Conservation (phyloP, 2,113 vertebrate species). For the Phyllopteryx taeniolatus region DNA sequence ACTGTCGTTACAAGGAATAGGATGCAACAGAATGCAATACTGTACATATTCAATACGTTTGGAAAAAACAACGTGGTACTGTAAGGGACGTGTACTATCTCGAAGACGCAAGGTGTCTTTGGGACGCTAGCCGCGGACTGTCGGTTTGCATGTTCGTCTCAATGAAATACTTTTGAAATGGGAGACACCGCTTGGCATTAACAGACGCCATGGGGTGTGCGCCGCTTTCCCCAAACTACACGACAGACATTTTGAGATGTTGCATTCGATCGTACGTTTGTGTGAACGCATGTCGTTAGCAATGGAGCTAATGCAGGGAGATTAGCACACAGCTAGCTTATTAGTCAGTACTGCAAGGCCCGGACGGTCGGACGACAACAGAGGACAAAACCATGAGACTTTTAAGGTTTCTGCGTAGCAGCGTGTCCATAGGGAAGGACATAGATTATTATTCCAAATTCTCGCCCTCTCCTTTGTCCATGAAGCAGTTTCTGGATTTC, state of each 20-base stretch:
- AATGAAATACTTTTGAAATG: background rate
- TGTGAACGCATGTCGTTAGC: constrained; percentile 10
- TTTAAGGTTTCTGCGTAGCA: constrained; percentile 68
- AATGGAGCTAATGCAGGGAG: constrained; percentile 19
- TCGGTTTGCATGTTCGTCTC: background rate
- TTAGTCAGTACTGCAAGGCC: background rate
- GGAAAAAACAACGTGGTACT: background rate
- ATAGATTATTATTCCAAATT: constrained; percentile 78
- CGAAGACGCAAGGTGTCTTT: constrained; percentile 20
- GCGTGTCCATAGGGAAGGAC: constrained; percentile 65
- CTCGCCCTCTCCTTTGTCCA: constrained; percentile 79
- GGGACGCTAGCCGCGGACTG: background rate
- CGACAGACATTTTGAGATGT: background rate
- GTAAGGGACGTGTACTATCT: constrained; percentile 20
- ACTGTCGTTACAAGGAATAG: too few relatives aligned
- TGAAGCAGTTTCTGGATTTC: constrained; percentile 82
- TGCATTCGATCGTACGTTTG: background rate
- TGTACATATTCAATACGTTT: background rate
- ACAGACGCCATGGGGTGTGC: background rate
- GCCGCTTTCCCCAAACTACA: background rate
- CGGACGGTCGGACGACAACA: background rate
- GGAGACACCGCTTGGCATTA: background rate
- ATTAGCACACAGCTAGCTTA: background rate
- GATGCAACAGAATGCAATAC: too few relatives aligned
- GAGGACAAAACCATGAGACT: constrained; percentile 62